A percentile compares a stretch with the other conserved stretches of the same genome.
These are phyloP conservation scores for Erebia aethiops DNA, from an alignment of 2,888 invertebrate genomes.

Conservation along the genomic window DNA sequence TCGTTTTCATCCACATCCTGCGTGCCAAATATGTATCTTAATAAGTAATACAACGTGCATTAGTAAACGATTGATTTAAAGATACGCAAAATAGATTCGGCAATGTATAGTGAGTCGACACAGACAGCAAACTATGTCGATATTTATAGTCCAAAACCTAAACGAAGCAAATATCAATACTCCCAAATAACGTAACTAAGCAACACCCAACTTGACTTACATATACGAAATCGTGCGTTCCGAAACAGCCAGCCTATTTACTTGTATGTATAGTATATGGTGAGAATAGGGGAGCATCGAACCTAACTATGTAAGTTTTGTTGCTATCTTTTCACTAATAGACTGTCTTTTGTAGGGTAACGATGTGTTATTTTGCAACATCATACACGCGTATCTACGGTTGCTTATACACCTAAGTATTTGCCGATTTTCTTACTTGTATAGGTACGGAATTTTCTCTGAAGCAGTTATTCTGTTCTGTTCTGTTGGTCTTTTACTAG, in stretches of 20 bases:
- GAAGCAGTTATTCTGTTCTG: too few relatives aligned
- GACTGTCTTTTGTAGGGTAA: constrained; percentile 1
- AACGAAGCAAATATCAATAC: constrained; percentile 33
- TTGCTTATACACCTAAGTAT: too few relatives aligned
- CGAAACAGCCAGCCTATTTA: constrained; percentile 14
- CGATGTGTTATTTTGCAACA: constrained; percentile 1
- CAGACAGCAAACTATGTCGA: background rate
- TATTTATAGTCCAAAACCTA: background rate
- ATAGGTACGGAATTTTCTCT: too few relatives aligned
- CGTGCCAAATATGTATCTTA: too few relatives aligned
- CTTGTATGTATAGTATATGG: constrained; percentile 34
- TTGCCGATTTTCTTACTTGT: too few relatives aligned
- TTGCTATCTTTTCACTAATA: constrained; percentile 19
- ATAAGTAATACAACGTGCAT: too few relatives aligned
- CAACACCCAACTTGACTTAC: constrained; percentile 31
- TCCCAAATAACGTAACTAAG: constrained; percentile 33
- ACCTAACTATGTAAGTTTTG: constrained; percentile 33
- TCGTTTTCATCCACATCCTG: too few relatives aligned
- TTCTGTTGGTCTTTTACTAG: too few relatives aligned
- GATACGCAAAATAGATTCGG: background rate
- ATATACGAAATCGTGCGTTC: constrained; percentile 17
- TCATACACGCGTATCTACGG: too few relatives aligned
- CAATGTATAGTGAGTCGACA: background rate
- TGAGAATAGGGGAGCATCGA: constrained; percentile 33
- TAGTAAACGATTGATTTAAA: background rate